phyloP scores from a whole-genome alignment of 2,113 vertebrate genomes.

The Gracilinanus agilis region DNA sequence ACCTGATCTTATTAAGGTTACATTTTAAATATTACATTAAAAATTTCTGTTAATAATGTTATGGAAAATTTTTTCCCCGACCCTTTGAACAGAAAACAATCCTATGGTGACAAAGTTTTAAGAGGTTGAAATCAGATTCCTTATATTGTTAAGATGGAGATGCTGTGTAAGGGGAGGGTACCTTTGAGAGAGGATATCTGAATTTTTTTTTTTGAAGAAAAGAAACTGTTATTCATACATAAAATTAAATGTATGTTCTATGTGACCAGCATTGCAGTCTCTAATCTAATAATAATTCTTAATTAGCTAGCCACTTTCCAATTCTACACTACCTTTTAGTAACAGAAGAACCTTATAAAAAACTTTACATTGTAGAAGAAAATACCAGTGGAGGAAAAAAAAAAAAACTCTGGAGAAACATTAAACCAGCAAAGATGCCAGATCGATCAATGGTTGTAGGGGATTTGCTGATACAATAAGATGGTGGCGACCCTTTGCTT shows the following conservation, averaged over 20 bases:
- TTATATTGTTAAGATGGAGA: background rate
- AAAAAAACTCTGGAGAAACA: background rate
- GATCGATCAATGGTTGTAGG: background rate
- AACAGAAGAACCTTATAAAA: background rate
- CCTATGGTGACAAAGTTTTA: background rate
- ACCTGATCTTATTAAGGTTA: background rate
- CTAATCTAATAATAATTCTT: background rate
- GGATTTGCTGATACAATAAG: conserved; percentile 1
- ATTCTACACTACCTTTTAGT: background rate
- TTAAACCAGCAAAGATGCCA: background rate
- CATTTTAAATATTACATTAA: background rate
- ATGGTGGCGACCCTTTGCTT: background rate
- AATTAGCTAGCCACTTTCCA: background rate
- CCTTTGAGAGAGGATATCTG: background rate
- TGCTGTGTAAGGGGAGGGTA: background rate
- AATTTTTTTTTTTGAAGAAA: background rate
- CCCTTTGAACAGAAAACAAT: background rate
- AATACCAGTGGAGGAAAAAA: background rate
- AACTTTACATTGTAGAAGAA: background rate
- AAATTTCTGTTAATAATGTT: background rate
- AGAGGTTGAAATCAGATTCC: background rate
- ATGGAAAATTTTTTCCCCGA: background rate
- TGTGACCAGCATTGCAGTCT: background rate
- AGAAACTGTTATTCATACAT: background rate
- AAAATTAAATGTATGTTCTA: background rate